phyloP scores from a whole-genome alignment of 2,797 vertebrate species.

The Pitangus sulphuratus region DNA sequence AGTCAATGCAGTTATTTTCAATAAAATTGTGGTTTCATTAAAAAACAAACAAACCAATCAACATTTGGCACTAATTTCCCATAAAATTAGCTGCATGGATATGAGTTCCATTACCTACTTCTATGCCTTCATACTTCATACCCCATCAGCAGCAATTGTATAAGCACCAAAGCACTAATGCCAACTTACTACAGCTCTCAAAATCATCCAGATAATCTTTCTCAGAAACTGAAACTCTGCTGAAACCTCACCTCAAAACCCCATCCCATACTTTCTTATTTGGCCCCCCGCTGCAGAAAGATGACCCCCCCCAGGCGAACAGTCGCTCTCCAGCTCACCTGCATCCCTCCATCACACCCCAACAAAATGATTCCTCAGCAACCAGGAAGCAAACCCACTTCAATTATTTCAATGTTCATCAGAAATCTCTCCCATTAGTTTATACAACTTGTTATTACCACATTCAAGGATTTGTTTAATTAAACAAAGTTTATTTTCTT shows the following conservation, averaged over 20 bases:
- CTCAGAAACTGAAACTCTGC: not conserved
- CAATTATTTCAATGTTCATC: not conserved
- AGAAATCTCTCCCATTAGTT: not conserved
- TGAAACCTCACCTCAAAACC: not conserved
- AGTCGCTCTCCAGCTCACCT: accelerated
- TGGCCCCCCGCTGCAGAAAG: not conserved
- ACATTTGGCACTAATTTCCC: not conserved
- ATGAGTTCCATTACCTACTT: not conserved
- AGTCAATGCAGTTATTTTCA: not conserved
- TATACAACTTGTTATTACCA: not conserved
- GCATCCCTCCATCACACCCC: not conserved
- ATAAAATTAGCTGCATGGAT: not conserved
- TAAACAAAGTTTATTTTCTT: not conserved
- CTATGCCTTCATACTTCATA: not conserved
- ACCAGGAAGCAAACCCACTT: not conserved
- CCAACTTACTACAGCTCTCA: not conserved
- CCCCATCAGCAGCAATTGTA: not conserved
- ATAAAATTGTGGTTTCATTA: not conserved
- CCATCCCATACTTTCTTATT: accelerated
- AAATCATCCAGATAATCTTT: not conserved
- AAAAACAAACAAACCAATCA: not conserved
- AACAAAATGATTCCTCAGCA: not conserved
- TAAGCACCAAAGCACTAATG: not conserved
- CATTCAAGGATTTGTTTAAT: not conserved
- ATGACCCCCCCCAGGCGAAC: too few relatives aligned